Evolutionary conservation across 2,888 invertebrate species (phyloP), one percentile per base, ranked within the genome.

Genomic region (Steinernema carpocapsae): DNA sequence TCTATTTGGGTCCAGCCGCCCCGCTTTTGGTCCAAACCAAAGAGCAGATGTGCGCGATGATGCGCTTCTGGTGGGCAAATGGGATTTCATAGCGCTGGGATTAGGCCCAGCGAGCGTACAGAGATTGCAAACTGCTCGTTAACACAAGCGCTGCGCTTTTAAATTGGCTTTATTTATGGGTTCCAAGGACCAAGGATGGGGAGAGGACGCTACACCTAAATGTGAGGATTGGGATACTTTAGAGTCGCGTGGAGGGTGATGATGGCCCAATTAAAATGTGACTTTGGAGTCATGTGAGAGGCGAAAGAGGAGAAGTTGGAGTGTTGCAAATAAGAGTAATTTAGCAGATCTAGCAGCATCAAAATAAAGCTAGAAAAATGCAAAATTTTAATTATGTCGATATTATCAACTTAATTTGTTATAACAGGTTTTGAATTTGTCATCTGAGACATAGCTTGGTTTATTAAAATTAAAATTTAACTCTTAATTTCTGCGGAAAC

Each of bases 121-220:
- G 64, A 64, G 64, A 64, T 64, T 64, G 64, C 64, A 32, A 64
- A 64, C 64, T 64, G 64, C 64, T 64, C 64, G 64, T 64, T 64
- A 64, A 64, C 64, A 64, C 32, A 26, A 64, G 64, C 19, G 64
- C 3, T 26, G 64, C 64, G 64, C 64, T 37, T 37, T 52, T 64
- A 64, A 64, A 64, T 64, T 64, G 64, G 64, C 64, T 64, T 64
- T 64, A 64, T 64, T 64, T 64, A 64, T 64, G 64, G 64, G 64
- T 22, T 32, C 32, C n/a, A n/a, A 10, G 64, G 29, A 4, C 24
- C 24, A 7, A 17, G 64, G 64, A 32, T 64, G 26, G 29, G 64
- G 37, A 10, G 10, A 37, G 37, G 29, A 29, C 17, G 12, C 32
- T 64, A 32, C 64, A 64, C 64, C 32, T 64, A 64, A 64, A 1